Evolutionary conservation across 2,113 vertebrate genomes (phyloP), one percentile per base, ranked within the genome.

Genomic region (Ceyx margarethae): DNA sequence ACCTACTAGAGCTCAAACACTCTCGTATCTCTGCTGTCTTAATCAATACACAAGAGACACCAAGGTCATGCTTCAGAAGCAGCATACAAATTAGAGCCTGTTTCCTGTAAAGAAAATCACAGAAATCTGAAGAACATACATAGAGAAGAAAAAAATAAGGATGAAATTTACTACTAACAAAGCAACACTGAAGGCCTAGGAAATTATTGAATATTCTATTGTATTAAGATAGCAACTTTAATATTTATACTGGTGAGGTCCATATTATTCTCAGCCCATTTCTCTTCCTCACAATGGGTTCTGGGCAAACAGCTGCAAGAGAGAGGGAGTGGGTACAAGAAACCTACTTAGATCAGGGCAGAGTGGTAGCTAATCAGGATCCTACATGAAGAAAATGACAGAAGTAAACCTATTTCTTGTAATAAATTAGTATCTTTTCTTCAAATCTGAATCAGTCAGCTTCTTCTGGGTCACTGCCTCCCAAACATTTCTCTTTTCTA

Each of bases 41-140:
- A 90, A 96, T 93, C 85, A 94, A 96, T 94, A 76, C 50, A 56
- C 46, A 77, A 81, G 79, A 91, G 73, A 93, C n/a, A 19, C 21
- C 67, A 96, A 94, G 89, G 87, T 96, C 90, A 91, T 33, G 62
- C 67, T 91, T 95, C 68, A 93, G 68, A 75, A 92, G 48, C 54
- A 89, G 89, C 77, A 91, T 94, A 90, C 80, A 87, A 92, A 96
- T 90, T 85, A 81, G 23, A 90, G 31, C 13, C 43, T 54, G 12
- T 65, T 79, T 90, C 71, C 74, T 90, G 61, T 68, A 68, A 80
- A 45, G 17, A 91, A 94, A 81, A 60, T 31, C 37, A 65, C 45
- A 54, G 74, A 57, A 76, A 90, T 33, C 29, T 57, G 64, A 87
- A 84, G 53, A 96, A 83, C 3, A 33, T 28, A 42, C 4, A 76